phyloP scores from a whole-genome alignment of 1,140 invertebrate genomes.

The Bradynema listronoti region DNA sequence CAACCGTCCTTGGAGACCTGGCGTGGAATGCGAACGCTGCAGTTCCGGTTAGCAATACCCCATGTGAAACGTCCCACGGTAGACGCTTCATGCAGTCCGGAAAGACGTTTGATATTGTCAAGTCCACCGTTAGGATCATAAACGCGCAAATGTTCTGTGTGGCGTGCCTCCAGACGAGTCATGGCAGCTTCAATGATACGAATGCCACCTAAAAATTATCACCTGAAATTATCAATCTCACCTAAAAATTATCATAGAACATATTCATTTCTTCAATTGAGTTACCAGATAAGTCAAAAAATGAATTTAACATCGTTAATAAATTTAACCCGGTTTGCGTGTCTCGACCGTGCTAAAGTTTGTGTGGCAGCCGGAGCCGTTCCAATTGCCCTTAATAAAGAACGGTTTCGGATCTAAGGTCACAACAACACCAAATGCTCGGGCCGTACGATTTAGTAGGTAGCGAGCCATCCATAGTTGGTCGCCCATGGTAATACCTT shows the following conservation, averaged over 20 bases:
- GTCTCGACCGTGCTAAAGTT: constrained; percentile 84
- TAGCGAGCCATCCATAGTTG: constrained; percentile 83
- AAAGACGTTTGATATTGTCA: constrained; percentile 75
- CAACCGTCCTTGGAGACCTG: constrained; percentile 75
- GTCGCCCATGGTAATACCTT: constrained; percentile 75
- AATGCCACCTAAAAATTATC: constrained; percentile 67
- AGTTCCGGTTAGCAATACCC: constrained; percentile 70
- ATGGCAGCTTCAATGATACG: constrained; percentile 59
- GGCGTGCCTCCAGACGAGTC: constrained; percentile 73
- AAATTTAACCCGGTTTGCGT: constrained; percentile 60
- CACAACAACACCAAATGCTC: constrained; percentile 81
- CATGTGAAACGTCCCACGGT: constrained; percentile 75
- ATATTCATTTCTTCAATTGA: constrained; percentile 51
- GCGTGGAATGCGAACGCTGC: constrained; percentile 73
- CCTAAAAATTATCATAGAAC: neutral
- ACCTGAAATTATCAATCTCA: neutral
- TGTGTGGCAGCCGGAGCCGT: constrained; percentile 78
- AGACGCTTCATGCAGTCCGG: constrained; percentile 75
- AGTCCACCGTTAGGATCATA: constrained; percentile 77
- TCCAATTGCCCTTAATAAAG: constrained; percentile 66
- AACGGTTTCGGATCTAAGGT: constrained; percentile 61
- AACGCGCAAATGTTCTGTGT: constrained; percentile 67
- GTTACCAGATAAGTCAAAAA: neutral
- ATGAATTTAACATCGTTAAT: neutral
- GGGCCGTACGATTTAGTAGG: constrained; percentile 75